These are phyloP conservation scores for Isotomurus palustris DNA, from an alignment of 2,888 invertebrate genomes.

Conservation along the genomic window DNA sequence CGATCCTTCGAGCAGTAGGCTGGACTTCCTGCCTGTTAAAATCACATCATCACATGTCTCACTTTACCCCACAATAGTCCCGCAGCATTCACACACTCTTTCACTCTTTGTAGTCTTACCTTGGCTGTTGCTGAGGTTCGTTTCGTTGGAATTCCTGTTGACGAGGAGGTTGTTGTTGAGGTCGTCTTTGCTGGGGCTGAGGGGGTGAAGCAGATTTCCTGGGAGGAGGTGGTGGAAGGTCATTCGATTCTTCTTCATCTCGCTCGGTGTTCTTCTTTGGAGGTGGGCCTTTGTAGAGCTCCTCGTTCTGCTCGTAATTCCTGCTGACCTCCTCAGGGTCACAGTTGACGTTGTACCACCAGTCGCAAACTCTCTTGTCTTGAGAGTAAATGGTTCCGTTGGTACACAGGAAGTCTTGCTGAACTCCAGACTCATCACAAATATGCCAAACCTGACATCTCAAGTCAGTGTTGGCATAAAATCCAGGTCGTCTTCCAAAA, in stretches of 20 bases:
- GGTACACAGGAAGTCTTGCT: conserved; percentile 45
- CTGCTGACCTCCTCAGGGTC: conserved; percentile 32
- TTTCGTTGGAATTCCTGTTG: background rate
- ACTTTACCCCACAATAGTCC: no score
- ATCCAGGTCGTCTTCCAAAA: conserved; percentile 36
- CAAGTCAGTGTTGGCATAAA: conserved; percentile 41
- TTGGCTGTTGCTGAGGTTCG: conserved; percentile 4
- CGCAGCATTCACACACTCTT: no score
- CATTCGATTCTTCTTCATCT: conserved; percentile 15
- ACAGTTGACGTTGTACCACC: conserved; percentile 44
- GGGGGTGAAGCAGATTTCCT: background rate
- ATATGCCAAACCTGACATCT: conserved; percentile 46
- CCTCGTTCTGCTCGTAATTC: conserved; percentile 39
- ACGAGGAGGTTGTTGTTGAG: background rate
- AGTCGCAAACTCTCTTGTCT: conserved; percentile 44
- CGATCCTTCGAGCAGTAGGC: no score
- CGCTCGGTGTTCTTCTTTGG: conserved; percentile 18
- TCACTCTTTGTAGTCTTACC: no score
- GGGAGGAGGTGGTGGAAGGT: conserved; percentile 2
- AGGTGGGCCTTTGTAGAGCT: conserved; percentile 37
- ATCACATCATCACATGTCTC: no score
- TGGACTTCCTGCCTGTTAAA: no score
- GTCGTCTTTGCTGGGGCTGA: conserved; percentile 1
- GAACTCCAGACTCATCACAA: conserved; percentile 38
- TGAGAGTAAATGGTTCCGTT: conserved; percentile 46